Conservation (phyloP, 2,888 invertebrate species). For the Cephonodes hylas region DNA sequence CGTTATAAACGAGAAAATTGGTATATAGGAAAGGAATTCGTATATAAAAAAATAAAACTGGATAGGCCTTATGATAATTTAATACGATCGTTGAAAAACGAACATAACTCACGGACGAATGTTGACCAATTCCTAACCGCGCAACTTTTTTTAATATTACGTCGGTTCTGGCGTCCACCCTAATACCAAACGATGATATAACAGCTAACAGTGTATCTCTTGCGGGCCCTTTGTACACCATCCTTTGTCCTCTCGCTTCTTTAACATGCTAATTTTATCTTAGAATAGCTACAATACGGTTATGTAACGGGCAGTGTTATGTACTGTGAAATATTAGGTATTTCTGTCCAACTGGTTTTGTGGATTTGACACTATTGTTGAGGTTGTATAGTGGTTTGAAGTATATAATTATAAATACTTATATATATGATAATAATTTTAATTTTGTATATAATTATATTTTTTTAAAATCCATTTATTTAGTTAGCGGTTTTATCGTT, state of each 20-base stretch:
- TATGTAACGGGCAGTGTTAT: not conserved
- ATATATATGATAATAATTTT: not conserved
- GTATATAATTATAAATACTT: not conserved
- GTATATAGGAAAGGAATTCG: too few relatives aligned
- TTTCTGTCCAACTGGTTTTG: not conserved
- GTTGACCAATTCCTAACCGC: not conserved
- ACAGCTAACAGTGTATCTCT: conserved; percentile 33
- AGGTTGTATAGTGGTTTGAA: not conserved
- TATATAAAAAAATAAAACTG: too few relatives aligned
- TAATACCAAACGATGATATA: conserved; percentile 1
- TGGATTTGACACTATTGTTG: not conserved
- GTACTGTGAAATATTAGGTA: not conserved
- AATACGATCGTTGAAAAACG: not conserved
- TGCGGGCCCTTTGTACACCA: conserved; percentile 41
- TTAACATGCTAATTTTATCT: conserved; percentile 62
- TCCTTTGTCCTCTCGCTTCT: conserved; percentile 48
- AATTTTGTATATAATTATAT: not conserved
- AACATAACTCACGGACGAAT: not conserved
- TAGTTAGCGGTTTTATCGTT: not conserved
- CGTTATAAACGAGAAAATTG: too few relatives aligned
- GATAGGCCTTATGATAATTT: not conserved
- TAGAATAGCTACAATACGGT: conserved; percentile 39
- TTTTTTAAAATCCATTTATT: not conserved
- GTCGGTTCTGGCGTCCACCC: not conserved
- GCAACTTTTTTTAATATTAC: not conserved